Conservation (phyloP, 2,888 invertebrate genomes). For the Atrina japonica region DNA sequence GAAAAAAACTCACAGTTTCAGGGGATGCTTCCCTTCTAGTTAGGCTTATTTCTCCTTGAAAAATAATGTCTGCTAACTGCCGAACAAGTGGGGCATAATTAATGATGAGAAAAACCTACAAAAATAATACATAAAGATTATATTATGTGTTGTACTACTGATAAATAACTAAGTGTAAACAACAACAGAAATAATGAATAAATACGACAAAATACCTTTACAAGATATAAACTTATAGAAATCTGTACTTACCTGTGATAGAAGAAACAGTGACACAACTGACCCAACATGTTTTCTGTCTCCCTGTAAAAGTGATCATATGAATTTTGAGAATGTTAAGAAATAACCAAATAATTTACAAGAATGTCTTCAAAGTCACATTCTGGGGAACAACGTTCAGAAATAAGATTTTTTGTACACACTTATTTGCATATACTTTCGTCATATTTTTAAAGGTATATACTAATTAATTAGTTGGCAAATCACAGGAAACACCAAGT, state of each 20-base stretch:
- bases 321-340: neutral
- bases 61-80: slow-evolving; percentile 92
- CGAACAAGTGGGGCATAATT: slow-evolving; percentile 94
- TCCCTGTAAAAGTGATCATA: slow-evolving; percentile 62
- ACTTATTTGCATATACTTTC: too few species aligned
- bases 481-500: too few species aligned
- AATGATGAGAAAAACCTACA: slow-evolving; percentile 91
- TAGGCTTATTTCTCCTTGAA: slow-evolving; percentile 87
- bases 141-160: neutral
- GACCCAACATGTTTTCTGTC: slow-evolving; percentile 87
- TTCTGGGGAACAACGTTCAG: too few species aligned
- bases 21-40: slow-evolving; percentile 63
- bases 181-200: neutral
- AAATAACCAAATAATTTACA: neutral
- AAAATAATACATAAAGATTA: neutral
- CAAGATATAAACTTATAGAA: neutral
- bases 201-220: neutral
- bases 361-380: neutral
- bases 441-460: too few species aligned
- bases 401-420: too few species aligned
- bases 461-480: too few species aligned
- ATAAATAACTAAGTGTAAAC: neutral
- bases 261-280: slow-evolving; percentile 93
- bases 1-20: slow-evolving; percentile 58
- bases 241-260: slow-evolving; percentile 87